Evolutionary conservation across 2,113 vertebrate species (phyloP).

Genomic region (Callospermophilus lateralis): DNA sequence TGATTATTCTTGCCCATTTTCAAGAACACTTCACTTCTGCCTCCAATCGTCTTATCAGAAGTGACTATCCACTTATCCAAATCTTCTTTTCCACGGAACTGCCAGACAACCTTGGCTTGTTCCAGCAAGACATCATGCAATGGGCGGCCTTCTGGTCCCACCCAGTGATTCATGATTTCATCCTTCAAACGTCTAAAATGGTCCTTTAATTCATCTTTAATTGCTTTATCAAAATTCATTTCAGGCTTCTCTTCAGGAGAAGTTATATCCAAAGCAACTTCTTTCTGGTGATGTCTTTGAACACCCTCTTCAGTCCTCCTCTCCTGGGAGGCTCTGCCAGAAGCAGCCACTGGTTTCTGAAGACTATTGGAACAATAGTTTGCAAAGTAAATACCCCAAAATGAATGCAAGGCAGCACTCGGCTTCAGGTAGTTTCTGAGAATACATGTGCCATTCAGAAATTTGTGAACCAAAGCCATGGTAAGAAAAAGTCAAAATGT

Average conservation of each 20-base stretch:
- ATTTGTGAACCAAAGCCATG: constrained; percentile 81
- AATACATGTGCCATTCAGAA: constrained; percentile 45
- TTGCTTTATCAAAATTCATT: constrained; percentile 90
- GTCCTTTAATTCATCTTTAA: constrained; percentile 88
- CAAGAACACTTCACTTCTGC: constrained; percentile 92
- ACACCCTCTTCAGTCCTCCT: constrained; percentile 38
- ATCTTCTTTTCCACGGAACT: constrained; percentile 93
- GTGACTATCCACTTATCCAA: constrained; percentile 93
- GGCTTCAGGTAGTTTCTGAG: constrained; percentile 56
- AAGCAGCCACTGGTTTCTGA: constrained; percentile 89
- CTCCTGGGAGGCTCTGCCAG: constrained; percentile 76
- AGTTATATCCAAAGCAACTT: constrained; percentile 67
- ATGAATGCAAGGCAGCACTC: constrained; percentile 65
- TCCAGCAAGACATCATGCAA: constrained; percentile 88
- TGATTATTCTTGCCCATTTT: constrained; percentile 92
- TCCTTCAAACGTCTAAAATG: constrained; percentile 89
- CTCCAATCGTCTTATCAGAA: constrained; percentile 95
- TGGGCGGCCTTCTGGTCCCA: constrained; percentile 89
- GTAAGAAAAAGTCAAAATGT: background rate
- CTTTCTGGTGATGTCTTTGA: constrained; percentile 52
- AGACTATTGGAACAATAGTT: constrained; percentile 81
- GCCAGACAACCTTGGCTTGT: constrained; percentile 94
- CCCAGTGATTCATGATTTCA: constrained; percentile 86
- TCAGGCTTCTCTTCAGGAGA: constrained; percentile 86
- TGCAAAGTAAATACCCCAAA: constrained; percentile 70